These are phyloP conservation scores for Gandaritis pyraliata DNA, from an alignment of 2,888 invertebrate species.

Conservation along the genomic window DNA sequence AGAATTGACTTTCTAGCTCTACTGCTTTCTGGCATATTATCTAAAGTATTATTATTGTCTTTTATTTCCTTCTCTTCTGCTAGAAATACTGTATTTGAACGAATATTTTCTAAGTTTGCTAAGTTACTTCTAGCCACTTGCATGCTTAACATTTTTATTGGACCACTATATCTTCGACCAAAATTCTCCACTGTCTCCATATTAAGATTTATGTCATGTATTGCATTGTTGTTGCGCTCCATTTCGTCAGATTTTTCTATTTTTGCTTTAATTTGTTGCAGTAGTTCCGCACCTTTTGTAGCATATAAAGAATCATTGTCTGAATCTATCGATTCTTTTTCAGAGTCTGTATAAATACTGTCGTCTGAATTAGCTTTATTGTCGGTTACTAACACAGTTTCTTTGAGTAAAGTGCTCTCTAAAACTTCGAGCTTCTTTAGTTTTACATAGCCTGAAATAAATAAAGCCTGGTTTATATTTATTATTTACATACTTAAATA, in stretches of 20 bases:
- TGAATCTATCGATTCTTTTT: conserved; percentile 73
- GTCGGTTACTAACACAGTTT: conserved; percentile 48
- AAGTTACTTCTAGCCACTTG: conserved; percentile 60
- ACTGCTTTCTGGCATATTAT: conserved; percentile 49
- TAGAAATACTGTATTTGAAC: conserved; percentile 46
- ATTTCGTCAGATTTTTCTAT: conserved; percentile 40
- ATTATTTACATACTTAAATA: too few species aligned
- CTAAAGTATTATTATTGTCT: conserved; percentile 42
- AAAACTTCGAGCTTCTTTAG: conserved; percentile 81
- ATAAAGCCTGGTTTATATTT: neutral
- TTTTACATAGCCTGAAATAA: conserved; percentile 83
- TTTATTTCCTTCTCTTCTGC: conserved; percentile 52
- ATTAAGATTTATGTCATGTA: conserved; percentile 44
- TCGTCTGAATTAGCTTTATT: conserved; percentile 60
- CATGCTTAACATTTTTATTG: conserved; percentile 57
- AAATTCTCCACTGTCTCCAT: conserved; percentile 40
- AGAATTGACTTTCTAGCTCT: conserved; percentile 72
- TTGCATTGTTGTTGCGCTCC: conserved; percentile 23
- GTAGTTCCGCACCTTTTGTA: conserved; percentile 57
- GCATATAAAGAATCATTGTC: conserved; percentile 60
- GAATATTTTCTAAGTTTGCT: conserved; percentile 54
- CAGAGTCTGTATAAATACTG: conserved; percentile 75
- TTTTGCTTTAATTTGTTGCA: conserved; percentile 60
- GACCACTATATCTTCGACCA: conserved; percentile 64
- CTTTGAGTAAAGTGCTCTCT: conserved; percentile 70